Conservation (phyloP, 2,888 invertebrate genomes). For the Nemurella pictetii region DNA sequence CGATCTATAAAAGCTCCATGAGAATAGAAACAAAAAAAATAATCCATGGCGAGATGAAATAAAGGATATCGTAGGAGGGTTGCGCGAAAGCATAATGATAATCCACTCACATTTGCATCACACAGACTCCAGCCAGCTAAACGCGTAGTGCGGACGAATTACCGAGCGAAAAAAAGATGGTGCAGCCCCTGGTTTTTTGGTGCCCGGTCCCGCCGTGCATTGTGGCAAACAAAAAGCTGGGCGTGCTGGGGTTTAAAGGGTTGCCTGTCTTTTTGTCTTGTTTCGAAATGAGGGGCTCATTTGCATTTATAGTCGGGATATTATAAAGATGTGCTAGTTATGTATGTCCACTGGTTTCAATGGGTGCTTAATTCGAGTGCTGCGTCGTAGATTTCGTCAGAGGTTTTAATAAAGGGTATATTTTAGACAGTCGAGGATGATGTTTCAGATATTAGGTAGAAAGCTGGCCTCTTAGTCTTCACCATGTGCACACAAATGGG, state of each 20-base stretch:
- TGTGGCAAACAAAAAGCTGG: slow-evolving; percentile 33
- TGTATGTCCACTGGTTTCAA: background rate
- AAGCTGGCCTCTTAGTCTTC: too few species aligned
- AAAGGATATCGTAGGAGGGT: slow-evolving; percentile 37
- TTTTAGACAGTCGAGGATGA: background rate
- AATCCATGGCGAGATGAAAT: slow-evolving; percentile 21
- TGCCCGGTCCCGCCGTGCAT: background rate
- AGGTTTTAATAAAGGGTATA: background rate
- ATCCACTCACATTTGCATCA: slow-evolving; percentile 37
- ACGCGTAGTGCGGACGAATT: background rate
- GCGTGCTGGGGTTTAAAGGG: slow-evolving; percentile 28
- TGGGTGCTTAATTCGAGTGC: background rate
- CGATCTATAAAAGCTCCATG: background rate
- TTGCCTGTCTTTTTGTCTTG: slow-evolving; percentile 25
- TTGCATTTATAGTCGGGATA: background rate
- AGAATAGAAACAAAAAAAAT: slow-evolving; percentile 36
- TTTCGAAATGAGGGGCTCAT: background rate
- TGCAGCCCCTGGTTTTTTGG: background rate
- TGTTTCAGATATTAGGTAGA: background rate
- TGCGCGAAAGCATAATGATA: slow-evolving; percentile 34
- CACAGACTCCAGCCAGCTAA: slow-evolving; percentile 27
- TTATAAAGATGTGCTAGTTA: background rate
- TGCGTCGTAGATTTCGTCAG: background rate
- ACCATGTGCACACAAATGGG: too few species aligned
- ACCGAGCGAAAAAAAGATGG: slow-evolving; percentile 18